A percentile compares a stretch with the other conserved stretches of the same genome.
phyloP scores from a whole-genome alignment of 2,888 invertebrate species.

The Pseudococcus jackbeardsleyi region DNA sequence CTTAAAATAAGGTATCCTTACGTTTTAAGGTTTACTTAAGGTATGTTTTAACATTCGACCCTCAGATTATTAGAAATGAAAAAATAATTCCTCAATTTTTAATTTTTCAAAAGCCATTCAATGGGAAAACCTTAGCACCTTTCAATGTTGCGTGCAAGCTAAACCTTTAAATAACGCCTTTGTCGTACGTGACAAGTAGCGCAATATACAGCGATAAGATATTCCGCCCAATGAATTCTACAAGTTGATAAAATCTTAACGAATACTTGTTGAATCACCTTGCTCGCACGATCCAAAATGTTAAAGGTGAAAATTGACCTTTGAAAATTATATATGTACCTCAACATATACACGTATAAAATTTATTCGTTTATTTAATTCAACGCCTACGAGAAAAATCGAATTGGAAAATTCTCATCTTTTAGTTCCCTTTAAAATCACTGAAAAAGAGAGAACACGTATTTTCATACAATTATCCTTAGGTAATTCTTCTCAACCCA shows the following conservation, averaged over 20 bases:
- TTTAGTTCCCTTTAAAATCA: too few species aligned
- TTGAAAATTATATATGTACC: background rate
- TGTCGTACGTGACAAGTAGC: constrained; percentile 21
- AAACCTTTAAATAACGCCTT: background rate
- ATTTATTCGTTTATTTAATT: background rate
- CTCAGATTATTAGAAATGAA: background rate
- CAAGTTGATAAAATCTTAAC: constrained; percentile 41
- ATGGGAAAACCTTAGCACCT: background rate
- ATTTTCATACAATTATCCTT: background rate
- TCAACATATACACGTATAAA: background rate
- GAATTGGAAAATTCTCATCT: background rate
- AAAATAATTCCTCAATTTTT: background rate
- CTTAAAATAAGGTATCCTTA: too few species aligned
- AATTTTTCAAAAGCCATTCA: background rate
- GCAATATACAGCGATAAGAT: constrained; percentile 25
- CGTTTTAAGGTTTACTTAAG: too few species aligned
- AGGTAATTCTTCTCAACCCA: background rate
- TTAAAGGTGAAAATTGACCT: background rate
- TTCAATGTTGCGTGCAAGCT: background rate
- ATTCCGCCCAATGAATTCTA: constrained; percentile 23
- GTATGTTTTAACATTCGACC: too few species aligned
- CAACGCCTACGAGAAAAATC: background rate
- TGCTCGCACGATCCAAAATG: background rate
- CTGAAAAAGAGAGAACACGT: too few species aligned
- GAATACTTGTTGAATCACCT: constrained; percentile 37